Evolutionary conservation across 2,888 invertebrate species (phyloP), one percentile per base, ranked within the genome.

Genomic region (Amiota minor): DNA sequence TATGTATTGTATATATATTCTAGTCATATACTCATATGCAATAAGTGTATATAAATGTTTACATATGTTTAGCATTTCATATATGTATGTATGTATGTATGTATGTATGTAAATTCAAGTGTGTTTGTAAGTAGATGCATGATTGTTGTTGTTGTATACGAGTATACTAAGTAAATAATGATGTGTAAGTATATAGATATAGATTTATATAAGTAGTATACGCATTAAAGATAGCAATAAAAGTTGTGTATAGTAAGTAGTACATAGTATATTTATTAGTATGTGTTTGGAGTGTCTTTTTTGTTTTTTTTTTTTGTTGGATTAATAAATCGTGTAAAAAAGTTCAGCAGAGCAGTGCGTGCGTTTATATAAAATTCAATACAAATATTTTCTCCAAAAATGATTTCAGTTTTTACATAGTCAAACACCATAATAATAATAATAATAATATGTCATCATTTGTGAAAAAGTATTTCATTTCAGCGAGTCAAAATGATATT

Each of bases 401-500:
- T 35, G 35, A 35, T 35, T 23, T 72, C 74, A 70, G 73, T 62
- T 69, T 50, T 61, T 77, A 74, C 80, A 76, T 71, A 71, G n/a
- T n/a, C n/a, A n/a, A n/a, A n/a, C n/a, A n/a, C n/a, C n/a, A n/a
- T n/a, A n/a, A n/a, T n/a, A n/a, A n/a, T n/a, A n/a, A n/a, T n/a
- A n/a, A n/a, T n/a, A n/a, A n/a, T n/a, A n/a, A 69, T 74, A 69
- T 64, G 69, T 59, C 75, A 67, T 74, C 75, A 70, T 75, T 73
- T 70, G 70, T 72, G 61, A 78, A 79, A 72, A n/a, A n/a, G n/a
- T 73, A 46, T 35, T 53, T 76, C 61, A 72, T 64, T 72, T 77
- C 75, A 78, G 75, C 74, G 71, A 70, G 67, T 70, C 61, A 80
- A 84, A 78, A 77, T 77, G 69, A 77, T 77, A 81, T 76, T 73